These are phyloP conservation scores for Protobothrops flavoviridis DNA, from an alignment of 2,113 vertebrate species.

Conservation along the genomic window DNA sequence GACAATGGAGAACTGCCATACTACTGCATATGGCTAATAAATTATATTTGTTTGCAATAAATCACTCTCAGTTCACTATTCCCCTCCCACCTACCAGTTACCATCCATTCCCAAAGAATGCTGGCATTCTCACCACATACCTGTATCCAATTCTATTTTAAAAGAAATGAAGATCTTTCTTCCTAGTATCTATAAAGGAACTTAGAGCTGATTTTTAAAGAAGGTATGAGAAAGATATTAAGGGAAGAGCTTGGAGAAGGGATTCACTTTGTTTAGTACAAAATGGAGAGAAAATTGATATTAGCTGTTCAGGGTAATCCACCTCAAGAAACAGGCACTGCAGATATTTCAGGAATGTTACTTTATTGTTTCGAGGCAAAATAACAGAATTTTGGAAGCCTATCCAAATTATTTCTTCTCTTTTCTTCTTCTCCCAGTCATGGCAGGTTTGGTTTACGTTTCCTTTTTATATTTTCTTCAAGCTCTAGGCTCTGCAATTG, in stretches of 20 bases:
- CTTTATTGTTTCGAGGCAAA: neutral
- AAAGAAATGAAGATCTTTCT: neutral
- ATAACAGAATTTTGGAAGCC: neutral
- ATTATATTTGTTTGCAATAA: neutral
- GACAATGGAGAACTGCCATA: neutral
- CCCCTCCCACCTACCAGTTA: neutral
- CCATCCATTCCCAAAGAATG: neutral
- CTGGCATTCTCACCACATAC: neutral
- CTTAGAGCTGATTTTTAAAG: neutral
- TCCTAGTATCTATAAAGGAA: neutral
- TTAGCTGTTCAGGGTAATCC: neutral
- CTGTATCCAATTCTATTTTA: neutral
- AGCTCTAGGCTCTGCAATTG: neutral
- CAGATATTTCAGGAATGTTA: neutral
- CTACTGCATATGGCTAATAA: neutral
- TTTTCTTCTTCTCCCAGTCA: neutral
- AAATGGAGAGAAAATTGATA: neutral
- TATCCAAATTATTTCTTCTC: neutral
- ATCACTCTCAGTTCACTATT: neutral
- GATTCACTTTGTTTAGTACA: neutral
- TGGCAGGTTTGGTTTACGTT: neutral
- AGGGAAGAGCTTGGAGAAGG: neutral
- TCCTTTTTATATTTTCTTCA: neutral
- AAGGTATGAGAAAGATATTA: neutral
- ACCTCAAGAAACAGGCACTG: neutral